A percentile compares a stretch with the other conserved stretches of the same genome.
Evolutionary conservation across 2,797 vertebrate species (phyloP).

Genomic region (Distichodus sexfasciatus): DNA sequence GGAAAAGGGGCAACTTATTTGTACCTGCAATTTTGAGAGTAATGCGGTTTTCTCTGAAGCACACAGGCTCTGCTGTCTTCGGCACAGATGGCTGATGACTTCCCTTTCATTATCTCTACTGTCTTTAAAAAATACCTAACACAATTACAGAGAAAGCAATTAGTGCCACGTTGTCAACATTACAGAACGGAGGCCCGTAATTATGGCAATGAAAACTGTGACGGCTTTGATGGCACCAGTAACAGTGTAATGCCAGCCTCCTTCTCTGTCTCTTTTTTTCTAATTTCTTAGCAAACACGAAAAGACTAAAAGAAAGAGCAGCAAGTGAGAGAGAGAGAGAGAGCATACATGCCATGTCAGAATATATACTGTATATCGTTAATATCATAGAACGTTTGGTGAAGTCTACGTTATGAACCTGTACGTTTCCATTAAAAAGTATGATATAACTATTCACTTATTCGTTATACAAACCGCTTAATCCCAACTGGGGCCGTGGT

Average conservation of each 20-base stretch:
- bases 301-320: too few relatives aligned
- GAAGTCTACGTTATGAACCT: too few relatives aligned
- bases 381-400: too few relatives aligned
- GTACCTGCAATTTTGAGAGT: conserved; percentile 41
- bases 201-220: conserved; percentile 66
- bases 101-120: conserved; percentile 65
- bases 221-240: conserved; percentile 53
- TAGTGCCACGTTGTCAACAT: conserved; percentile 64
- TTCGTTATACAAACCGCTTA: too few relatives aligned
- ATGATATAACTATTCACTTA: too few relatives aligned
- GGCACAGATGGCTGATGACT: conserved; percentile 61
- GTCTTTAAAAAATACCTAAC: conserved; percentile 60
- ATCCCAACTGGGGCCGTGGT: too few relatives aligned
- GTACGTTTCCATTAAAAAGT: too few relatives aligned
- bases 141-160: conserved; percentile 70
- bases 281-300: too few relatives aligned
- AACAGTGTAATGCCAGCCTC: conserved; percentile 51
- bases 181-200: conserved; percentile 67
- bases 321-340: neutral
- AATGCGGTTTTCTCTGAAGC: conserved; percentile 44
- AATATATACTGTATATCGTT: too few relatives aligned
- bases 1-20: conserved; percentile 52
- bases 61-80: conserved; percentile 38
- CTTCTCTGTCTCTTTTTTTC: conserved; percentile 42
- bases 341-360: too few relatives aligned